These are phyloP conservation scores for Eueides isabella DNA, from an alignment of 1,140 invertebrate species.

Conservation along the genomic window DNA sequence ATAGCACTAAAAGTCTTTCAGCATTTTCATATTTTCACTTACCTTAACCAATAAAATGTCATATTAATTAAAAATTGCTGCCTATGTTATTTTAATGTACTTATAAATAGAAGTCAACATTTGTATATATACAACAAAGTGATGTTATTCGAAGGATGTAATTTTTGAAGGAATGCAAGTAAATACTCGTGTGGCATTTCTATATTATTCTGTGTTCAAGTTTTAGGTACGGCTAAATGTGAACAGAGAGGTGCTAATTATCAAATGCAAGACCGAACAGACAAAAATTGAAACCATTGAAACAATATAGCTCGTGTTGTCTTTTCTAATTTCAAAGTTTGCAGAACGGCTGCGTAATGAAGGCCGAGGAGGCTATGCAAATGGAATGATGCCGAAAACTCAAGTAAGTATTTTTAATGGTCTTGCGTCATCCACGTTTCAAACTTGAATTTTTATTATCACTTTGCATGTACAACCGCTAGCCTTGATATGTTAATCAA, in stretches of 20 bases:
- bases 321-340: conserved; percentile 80
- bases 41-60: neutral
- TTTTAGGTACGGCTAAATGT: conserved; percentile 30
- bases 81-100: too few species aligned
- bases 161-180: neutral
- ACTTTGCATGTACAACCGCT: conserved; percentile 75
- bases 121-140: too few species aligned
- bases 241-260: conserved; percentile 77
- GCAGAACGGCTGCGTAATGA: conserved; percentile 80
- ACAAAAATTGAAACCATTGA: conserved; percentile 79
- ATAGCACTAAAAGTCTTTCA: neutral
- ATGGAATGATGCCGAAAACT: conserved; percentile 79
- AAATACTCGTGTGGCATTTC: neutral
- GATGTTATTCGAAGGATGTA: too few species aligned
- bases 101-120: too few species aligned
- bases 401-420: conserved; percentile 79
- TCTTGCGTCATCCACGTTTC: conserved; percentile 79
- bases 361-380: conserved; percentile 77
- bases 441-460: conserved; percentile 82
- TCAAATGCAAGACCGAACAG: conserved; percentile 76
- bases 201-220: neutral
- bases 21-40: neutral
- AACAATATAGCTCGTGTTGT: conserved; percentile 78
- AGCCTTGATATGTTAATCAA: conserved; percentile 81
- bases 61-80: too few species aligned